Evolutionary conservation across 2,113 vertebrate genomes (phyloP).

Genomic region (Pollachius pollachius): DNA sequence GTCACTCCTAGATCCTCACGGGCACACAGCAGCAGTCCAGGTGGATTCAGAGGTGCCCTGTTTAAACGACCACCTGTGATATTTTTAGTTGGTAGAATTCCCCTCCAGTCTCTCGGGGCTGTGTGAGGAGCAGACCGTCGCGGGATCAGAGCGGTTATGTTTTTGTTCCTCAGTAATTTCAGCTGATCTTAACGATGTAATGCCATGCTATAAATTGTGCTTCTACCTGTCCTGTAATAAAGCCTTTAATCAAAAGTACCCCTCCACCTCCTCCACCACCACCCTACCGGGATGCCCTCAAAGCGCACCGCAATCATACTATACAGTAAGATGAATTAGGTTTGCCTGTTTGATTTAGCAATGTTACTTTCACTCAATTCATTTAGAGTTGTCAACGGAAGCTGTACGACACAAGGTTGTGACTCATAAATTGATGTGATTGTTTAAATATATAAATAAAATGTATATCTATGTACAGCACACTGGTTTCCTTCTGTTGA

Average conservation of each 20-base stretch:
- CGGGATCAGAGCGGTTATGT: conserved; percentile 12
- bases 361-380: conserved; percentile 15
- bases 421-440: conserved; percentile 53
- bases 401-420: conserved; percentile 41
- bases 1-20: conserved; percentile 33
- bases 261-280: conserved; percentile 1
- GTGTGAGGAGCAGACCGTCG: conserved; percentile 19
- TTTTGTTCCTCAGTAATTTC: conserved; percentile 11
- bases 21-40: conserved; percentile 19
- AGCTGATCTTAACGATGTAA: conserved; percentile 29
- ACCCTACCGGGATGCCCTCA: no score
- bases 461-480: conserved; percentile 58
- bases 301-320: conserved; percentile 12
- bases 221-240: conserved; percentile 32
- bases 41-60: no score
- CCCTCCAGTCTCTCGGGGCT: conserved; percentile 14
- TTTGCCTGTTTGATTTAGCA: conserved; percentile 33
- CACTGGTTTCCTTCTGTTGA: background rate
- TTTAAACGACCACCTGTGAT: conserved; percentile 24
- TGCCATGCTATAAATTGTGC: conserved; percentile 39
- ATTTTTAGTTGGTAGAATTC: background rate
- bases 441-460: conserved; percentile 74
- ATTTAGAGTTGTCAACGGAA: conserved; percentile 52
- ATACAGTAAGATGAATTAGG: conserved; percentile 42
- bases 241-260: conserved; percentile 15